Conservation (phyloP, 2,888 invertebrate genomes). For the Apamea crenata region DNA sequence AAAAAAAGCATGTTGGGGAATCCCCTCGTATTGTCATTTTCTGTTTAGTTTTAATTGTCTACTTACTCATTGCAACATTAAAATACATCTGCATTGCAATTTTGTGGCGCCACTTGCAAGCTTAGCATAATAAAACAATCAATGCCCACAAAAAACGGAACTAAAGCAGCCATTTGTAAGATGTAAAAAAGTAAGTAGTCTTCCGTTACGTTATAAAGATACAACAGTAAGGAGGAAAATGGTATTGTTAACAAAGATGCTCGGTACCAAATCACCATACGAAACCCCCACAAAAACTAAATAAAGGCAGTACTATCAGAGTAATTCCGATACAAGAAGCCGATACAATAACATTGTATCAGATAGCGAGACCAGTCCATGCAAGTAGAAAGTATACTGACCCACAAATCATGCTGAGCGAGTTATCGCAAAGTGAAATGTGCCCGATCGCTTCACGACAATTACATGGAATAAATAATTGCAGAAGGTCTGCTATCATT, state of each 20-base stretch:
- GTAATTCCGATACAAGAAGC: conserved; percentile 46
- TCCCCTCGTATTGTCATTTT: conserved; percentile 3
- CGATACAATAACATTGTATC: conserved; percentile 68
- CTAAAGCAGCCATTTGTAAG: neutral
- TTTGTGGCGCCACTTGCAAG: neutral
- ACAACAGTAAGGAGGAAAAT: neutral
- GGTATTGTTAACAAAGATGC: conserved; percentile 5
- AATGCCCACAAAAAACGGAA: neutral
- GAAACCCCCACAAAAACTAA: conserved; percentile 25
- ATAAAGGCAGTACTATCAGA: conserved; percentile 40
- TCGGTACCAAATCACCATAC: conserved; percentile 31
- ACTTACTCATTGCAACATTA: too few species aligned
- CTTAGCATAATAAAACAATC: neutral
- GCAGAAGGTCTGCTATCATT: conserved; percentile 47
- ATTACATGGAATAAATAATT: conserved; percentile 49
- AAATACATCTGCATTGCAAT: neutral
- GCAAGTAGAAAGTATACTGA: conserved; percentile 76
- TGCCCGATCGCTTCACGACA: conserved; percentile 63
- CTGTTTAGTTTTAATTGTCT: neutral
- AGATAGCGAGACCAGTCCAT: conserved; percentile 66
- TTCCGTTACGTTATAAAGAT: neutral
- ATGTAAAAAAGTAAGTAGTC: conserved; percentile 3
- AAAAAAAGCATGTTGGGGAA: neutral
- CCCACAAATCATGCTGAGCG: conserved; percentile 71
- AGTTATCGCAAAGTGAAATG: conserved; percentile 65